phyloP scores from a whole-genome alignment of 2,113 vertebrate genomes.

The Poeciliopsis turrubarensis region DNA sequence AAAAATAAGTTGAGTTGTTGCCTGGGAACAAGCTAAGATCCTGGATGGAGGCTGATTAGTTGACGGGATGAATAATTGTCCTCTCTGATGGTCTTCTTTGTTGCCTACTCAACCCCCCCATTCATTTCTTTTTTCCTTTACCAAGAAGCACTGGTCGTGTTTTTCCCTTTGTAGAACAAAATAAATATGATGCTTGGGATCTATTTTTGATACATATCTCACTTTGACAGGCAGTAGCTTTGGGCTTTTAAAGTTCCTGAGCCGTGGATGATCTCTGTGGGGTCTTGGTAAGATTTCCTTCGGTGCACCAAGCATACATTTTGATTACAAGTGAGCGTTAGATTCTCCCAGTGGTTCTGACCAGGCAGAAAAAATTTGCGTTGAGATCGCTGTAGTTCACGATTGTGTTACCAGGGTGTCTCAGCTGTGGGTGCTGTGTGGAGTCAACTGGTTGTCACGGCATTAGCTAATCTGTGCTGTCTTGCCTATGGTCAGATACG shows the following conservation, averaged over 20 bases:
- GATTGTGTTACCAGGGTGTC: too few relatives aligned
- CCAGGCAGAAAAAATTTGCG: too few relatives aligned
- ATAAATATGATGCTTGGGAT: neutral
- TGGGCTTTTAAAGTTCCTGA: constrained; percentile 17
- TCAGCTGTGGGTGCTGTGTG: too few relatives aligned
- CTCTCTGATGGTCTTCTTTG: neutral
- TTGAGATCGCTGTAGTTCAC: too few relatives aligned
- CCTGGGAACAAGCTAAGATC: constrained; percentile 41
- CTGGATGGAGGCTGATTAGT: constrained; percentile 28
- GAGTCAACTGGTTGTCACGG: neutral
- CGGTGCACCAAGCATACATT: too few relatives aligned
- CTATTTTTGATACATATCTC: constrained; percentile 4
- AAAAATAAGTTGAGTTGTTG: constrained; percentile 52
- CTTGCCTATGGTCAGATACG: neutral
- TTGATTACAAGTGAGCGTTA: too few relatives aligned
- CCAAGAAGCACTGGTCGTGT: neutral
- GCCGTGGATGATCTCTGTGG: neutral
- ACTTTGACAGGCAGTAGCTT: neutral
- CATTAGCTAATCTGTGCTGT: neutral
- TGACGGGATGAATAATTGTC: constrained; percentile 16
- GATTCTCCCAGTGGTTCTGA: too few relatives aligned
- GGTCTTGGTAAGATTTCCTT: too few relatives aligned
- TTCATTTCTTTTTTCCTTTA: constrained; percentile 14
- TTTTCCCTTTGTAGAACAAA: constrained; percentile 9
- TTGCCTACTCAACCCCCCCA: neutral